Evolutionary conservation across 2,113 vertebrate genomes (phyloP).

Genomic region (Physeter macrocephalus): DNA sequence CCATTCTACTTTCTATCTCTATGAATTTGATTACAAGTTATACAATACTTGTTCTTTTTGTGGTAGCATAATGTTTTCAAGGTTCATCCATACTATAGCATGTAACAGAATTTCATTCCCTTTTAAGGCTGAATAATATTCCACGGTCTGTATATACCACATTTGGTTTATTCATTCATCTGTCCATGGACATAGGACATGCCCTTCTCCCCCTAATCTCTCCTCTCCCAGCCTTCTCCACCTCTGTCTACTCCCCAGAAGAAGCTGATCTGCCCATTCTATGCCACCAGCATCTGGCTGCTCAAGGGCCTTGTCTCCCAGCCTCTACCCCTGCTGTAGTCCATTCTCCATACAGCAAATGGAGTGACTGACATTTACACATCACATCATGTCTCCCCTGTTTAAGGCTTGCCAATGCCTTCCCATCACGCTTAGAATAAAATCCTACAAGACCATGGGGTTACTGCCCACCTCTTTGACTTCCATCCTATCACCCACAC

Average conservation of each 20-base stretch:
- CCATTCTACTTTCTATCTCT: background rate
- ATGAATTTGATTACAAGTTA: background rate
- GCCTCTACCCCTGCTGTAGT: background rate
- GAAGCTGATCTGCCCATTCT: background rate
- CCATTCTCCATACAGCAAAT: background rate
- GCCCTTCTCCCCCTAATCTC: no score
- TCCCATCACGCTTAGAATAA: background rate
- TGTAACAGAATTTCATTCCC: background rate
- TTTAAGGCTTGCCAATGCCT: background rate
- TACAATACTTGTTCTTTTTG: background rate
- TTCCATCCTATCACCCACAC: background rate
- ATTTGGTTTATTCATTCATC: background rate
- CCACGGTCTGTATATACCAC: background rate
- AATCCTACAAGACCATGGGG: background rate
- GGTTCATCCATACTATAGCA: background rate
- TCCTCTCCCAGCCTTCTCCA: background rate
- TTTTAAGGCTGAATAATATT: background rate
- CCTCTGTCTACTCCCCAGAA: background rate
- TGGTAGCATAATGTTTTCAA: background rate
- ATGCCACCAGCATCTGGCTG: background rate
- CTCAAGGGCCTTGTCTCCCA: background rate
- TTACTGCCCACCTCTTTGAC: background rate
- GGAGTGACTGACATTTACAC: background rate
- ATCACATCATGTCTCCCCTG: background rate
- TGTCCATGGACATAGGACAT: background rate